Base-by-base conservation (phyloP, 2,113 vertebrate species). In the rabbit (Oryctolagus cuniculus) region DNA sequence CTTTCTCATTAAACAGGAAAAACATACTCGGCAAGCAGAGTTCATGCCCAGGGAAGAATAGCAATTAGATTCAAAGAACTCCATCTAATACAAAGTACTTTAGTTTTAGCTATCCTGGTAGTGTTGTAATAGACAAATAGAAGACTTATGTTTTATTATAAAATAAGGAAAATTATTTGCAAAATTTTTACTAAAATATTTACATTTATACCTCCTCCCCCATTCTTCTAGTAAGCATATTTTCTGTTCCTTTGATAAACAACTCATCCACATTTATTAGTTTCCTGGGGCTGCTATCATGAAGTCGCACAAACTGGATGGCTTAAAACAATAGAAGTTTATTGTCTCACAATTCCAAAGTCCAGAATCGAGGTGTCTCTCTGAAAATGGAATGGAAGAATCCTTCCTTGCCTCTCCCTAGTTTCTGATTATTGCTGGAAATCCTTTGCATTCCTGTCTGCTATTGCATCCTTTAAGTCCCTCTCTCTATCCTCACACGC, bases 101-200 rank as follows among this genome's bases (percentile, higher is more conserved):
- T 44, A 78, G 31, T 34, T 92, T 90, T 92, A 84, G 81, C 81
- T 88, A 72, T 11, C 10, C 10, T 51, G 21, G 6, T 69, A 49
- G 34, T 19, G 87, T 67, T 84, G 49, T 83, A 27, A 55, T 77
- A 79, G 3, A 58, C 66, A 79, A 73, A 75, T 79, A 78, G 8
- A 61, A 10, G 74, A 29, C n/a, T 81, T 90, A 25, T 83, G 13
- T 85, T 93, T 64, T 27, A 75, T 83, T 64, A 83, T 44, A 69
- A 89, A 94, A 89, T 85, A 82, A 66, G 78, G n/a, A 78, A 88
- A 88, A 58, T 61, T 21, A 90, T 82, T 80, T 92, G 22, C 24
- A 90, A 94, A 67, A 21, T 29, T 24, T 78, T 29, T 21, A 79
- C 21, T 22, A 92, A 66, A 64, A 53, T 63, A 90, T 69, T 38